Conservation (phyloP, 2,888 invertebrate species). For the Heliconius cydno region DNA sequence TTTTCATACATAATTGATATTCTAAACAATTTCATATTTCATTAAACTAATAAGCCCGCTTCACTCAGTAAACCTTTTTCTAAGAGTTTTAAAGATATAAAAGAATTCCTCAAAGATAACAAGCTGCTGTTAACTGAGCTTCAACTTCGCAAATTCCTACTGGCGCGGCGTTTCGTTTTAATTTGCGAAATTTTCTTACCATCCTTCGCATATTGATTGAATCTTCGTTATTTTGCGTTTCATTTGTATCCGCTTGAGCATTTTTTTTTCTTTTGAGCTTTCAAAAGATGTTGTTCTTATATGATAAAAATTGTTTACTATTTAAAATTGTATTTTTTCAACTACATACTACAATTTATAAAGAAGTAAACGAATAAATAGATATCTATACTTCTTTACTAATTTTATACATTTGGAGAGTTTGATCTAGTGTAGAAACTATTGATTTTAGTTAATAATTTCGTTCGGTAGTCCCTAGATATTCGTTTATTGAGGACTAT, state of each 20-base stretch:
- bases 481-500: too few relatives aligned
- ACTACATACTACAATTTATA: too few relatives aligned
- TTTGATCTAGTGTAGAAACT: too few relatives aligned
- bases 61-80: constrained; percentile 1
- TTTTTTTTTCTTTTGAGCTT: constrained; percentile 3
- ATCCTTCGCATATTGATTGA: constrained; percentile 29
- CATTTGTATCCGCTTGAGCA: constrained; percentile 11
- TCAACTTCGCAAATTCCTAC: constrained; percentile 17
- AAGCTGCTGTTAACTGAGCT: constrained; percentile 3
- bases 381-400: too few relatives aligned
- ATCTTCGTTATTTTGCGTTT: constrained; percentile 26
- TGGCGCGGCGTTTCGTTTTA: constrained; percentile 10
- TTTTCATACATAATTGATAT: not conserved
- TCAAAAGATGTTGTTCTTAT: constrained; percentile 1
- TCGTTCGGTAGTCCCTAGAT: too few relatives aligned
- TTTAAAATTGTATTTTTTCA: not conserved
- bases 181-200: constrained; percentile 23
- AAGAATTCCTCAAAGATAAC: constrained; percentile 16
- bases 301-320: not conserved
- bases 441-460: too few relatives aligned
- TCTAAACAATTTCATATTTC: constrained; percentile 2
- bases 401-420: too few relatives aligned
- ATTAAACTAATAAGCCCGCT: constrained; percentile 8
- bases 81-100: constrained; percentile 22
- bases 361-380: too few relatives aligned